Evolutionary conservation across 2,797 vertebrate genomes (phyloP), one percentile per base, ranked within the genome.

Genomic region (Cheirogaleus major): DNA sequence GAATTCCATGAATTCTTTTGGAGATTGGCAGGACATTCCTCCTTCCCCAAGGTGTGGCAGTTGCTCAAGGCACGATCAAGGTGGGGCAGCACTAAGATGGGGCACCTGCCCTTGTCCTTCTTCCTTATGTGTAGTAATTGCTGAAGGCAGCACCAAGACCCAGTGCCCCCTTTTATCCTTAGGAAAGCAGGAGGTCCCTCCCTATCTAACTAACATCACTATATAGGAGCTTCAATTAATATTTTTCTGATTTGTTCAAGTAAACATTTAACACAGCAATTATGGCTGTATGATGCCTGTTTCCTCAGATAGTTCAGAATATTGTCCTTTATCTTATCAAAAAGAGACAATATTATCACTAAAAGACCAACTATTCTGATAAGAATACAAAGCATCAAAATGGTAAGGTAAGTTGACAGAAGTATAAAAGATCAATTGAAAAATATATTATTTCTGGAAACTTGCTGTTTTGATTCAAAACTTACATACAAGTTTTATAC

Each of bases 301-400:
- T 96, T 89, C 69, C 91, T 93, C 35, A 93, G 67, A 83, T 23
- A 87, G n/a, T 81, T 84, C 35, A 85, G 11, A 81, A 38, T 83
- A 50, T 57, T 88, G 2, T 59, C 20, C 14, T 91, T 83, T 57
- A 83, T 83, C 57, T 63, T 89, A 70, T 67, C 0, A 83, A 80
- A 79, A 59, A 80, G 83, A 3, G 79, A 1, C 12, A 69, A 10
- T 63, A 50, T 70, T 96, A 38, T 93, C 45, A 35, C 43, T 30
- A 8, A 65, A 72, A 80, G 50, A 22, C 2, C 78, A 86, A 90
- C 45, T 50, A 57, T 72, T 83, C 12, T 27, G 78, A 67, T 94
- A 79, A 35, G 83, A 90, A 88, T 25, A 81, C 32, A 70, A 88
- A 63, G 2, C 32, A 12, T 38, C 23, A 75, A 38, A 91, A 41